Base-by-base conservation (phyloP, 2,888 invertebrate genomes). In the Sepiola atlantica region DNA sequence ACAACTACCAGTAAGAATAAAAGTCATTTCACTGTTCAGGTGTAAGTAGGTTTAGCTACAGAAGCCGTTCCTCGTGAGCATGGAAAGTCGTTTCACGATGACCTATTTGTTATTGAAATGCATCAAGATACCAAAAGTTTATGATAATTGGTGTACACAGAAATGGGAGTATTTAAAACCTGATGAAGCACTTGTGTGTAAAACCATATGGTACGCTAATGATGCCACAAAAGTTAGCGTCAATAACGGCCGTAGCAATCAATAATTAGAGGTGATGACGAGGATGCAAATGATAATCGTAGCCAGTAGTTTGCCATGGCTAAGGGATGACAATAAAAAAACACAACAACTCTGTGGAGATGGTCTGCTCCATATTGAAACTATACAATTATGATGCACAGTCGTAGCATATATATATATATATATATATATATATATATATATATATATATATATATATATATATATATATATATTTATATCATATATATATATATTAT, bases 371-470 rank as follows among this genome's bases (percentile, higher is more conserved):
- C 4, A 77, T 32, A n/a, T 61, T 24, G 24, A 21, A 61, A 61
- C 61, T 24, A 61, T 61, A 61, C 21, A 45, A 45, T 45, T 55
- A n/a, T 35, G 35, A 24, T 77, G 8, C 24, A 77, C 4, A 4
- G 3, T 12, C 14, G 1, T 21, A 14, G 35, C 14, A 35, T 55
- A 55, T n/a, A 57, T n/a, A 93, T 55, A 57, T 55, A 93, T 55
- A 57, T 55, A 93, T 55, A 93, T 55, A 93, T 57, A 57, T 57
- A 93, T 57, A 57, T 57, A 93, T 57, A 57, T 57, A 93, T 57
- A 57, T 57, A 93, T 57, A 93, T n/a, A 55, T 35, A 91, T 35
- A 16, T 16, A 35, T 35, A 91, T 16, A 35, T 16, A 35, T 16
- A 35, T 35, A 35, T 91, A 91, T 91, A 91, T 91, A 91, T 91